Evolutionary conservation across 2,113 vertebrate genomes (phyloP).

Genomic region (Oxygymnocypris stewartii): DNA sequence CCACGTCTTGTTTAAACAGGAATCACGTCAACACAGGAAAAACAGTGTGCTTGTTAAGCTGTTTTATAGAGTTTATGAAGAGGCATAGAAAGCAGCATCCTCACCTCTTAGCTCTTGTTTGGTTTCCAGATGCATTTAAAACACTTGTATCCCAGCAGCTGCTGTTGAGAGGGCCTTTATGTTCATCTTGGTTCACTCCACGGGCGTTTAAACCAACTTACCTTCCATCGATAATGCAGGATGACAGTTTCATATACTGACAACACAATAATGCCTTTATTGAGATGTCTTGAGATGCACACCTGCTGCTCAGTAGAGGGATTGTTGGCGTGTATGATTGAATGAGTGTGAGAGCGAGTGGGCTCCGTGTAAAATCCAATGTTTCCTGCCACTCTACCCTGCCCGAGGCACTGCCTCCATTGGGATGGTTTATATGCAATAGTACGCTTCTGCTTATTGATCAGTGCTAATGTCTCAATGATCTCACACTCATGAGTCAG

Average conservation of each 20-base stretch:
- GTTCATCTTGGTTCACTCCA: constrained; percentile 15
- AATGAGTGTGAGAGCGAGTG: constrained; percentile 36
- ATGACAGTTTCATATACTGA: constrained; percentile 47
- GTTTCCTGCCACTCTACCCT: constrained; percentile 48
- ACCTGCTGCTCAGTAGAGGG: constrained; percentile 53
- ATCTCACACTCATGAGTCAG: constrained; percentile 55
- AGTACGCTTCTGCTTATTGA: constrained; percentile 68
- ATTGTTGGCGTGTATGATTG: constrained; percentile 40
- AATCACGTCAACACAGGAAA: background rate
- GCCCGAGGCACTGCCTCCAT: constrained; percentile 64
- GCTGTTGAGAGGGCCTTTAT: constrained; percentile 20
- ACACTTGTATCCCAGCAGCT: constrained; percentile 4
- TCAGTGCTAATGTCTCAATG: constrained; percentile 70
- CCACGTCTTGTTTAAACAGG: background rate
- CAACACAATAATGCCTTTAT: constrained; percentile 57
- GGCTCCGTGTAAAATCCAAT: constrained; percentile 43
- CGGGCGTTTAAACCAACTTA: constrained; percentile 43
- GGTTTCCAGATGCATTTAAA: background rate
- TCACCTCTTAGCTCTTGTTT: background rate
- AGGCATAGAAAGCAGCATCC: background rate
- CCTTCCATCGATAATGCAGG: constrained; percentile 53
- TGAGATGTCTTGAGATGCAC: constrained; percentile 49
- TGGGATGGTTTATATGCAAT: constrained; percentile 66
- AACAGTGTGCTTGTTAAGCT: background rate
- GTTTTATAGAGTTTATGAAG: background rate